A percentile compares a stretch with the other conserved stretches of the same genome.
Conservation (phyloP, 2,888 invertebrate genomes). For the Ptilodon capucinus region DNA sequence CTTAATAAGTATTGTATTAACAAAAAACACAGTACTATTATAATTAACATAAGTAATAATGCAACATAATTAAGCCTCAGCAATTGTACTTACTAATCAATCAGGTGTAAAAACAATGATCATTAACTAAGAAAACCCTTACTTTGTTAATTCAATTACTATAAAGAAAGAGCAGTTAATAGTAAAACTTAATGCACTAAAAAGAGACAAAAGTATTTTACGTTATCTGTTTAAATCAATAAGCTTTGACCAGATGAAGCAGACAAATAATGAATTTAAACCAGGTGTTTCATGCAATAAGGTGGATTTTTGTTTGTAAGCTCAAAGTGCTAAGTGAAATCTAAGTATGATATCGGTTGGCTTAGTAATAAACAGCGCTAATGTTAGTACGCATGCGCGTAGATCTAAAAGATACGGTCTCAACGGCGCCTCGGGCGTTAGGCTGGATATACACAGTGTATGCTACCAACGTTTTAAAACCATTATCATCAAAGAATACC, state of each 20-base stretch:
- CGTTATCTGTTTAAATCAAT: conserved; percentile 33
- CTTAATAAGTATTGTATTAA: too few species aligned
- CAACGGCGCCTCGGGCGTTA: conserved; percentile 43
- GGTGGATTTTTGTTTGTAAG: conserved; percentile 18
- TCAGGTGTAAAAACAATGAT: conserved; percentile 28
- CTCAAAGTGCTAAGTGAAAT: conserved; percentile 35
- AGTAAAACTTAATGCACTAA: conserved; percentile 4
- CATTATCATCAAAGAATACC: conserved; percentile 7
- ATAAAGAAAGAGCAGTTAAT: conserved; percentile 19
- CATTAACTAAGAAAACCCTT: conserved; percentile 11
- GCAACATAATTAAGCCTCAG: neutral
- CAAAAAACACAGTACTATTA: too few species aligned
- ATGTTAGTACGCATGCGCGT: conserved; percentile 55
- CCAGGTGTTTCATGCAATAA: neutral
- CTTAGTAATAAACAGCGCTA: conserved; percentile 58
- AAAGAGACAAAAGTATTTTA: conserved; percentile 28
- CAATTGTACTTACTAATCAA: conserved; percentile 21
- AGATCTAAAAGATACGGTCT: conserved; percentile 56
- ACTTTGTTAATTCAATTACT: conserved; percentile 26
- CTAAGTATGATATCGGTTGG: conserved; percentile 48
- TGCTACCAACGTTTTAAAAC: neutral
- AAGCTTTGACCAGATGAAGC: conserved; percentile 25
- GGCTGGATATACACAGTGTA: conserved; percentile 25
- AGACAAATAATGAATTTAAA: conserved; percentile 15
- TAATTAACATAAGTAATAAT: too few species aligned